phyloP scores from a whole-genome alignment of 2,888 invertebrate genomes.

The Trilocha varians region DNA sequence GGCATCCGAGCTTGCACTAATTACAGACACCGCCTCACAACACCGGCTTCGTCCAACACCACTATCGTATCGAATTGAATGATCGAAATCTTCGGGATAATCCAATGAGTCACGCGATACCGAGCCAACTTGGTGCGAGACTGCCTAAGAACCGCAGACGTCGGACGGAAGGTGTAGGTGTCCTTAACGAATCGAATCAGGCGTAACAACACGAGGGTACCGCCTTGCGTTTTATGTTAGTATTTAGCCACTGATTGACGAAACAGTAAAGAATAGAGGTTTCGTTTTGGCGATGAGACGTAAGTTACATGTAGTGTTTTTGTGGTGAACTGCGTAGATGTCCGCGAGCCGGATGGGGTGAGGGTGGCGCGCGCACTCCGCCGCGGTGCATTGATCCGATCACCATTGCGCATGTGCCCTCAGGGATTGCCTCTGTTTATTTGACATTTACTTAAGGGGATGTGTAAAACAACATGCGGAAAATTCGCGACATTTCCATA shows the following conservation, averaged over 20 bases:
- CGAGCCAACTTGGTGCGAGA: slow-evolving; percentile 38
- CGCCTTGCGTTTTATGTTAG: slow-evolving; percentile 23
- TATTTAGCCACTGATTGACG: slow-evolving; percentile 27
- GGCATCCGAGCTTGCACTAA: slow-evolving; percentile 58
- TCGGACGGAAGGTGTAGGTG: slow-evolving; percentile 55
- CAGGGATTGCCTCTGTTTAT: slow-evolving; percentile 39
- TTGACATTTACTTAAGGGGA: slow-evolving; percentile 40
- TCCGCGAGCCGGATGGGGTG: slow-evolving; percentile 29
- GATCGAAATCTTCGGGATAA: slow-evolving; percentile 49
- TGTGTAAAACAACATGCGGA: slow-evolving; percentile 1
- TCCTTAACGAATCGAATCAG: slow-evolving; percentile 52
- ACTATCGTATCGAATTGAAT: slow-evolving; percentile 39
- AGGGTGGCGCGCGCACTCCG: slow-evolving; percentile 61
- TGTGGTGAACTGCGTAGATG: slow-evolving; percentile 64
- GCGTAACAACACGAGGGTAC: slow-evolving; percentile 45
- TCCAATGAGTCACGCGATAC: slow-evolving; percentile 62
- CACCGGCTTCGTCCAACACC: slow-evolving; percentile 28
- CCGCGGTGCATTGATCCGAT: slow-evolving; percentile 64
- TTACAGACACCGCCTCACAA: slow-evolving; percentile 28
- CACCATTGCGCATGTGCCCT: slow-evolving; percentile 57
- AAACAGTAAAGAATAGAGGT: slow-evolving; percentile 25
- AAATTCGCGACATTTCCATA: too few relatives aligned
- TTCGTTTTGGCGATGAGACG: slow-evolving; percentile 25
- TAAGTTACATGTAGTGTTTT: slow-evolving; percentile 46
- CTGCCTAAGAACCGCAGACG: slow-evolving; percentile 28